phyloP scores from a whole-genome alignment of 2,797 vertebrate genomes.

The Neopelma chrysocephalum region DNA sequence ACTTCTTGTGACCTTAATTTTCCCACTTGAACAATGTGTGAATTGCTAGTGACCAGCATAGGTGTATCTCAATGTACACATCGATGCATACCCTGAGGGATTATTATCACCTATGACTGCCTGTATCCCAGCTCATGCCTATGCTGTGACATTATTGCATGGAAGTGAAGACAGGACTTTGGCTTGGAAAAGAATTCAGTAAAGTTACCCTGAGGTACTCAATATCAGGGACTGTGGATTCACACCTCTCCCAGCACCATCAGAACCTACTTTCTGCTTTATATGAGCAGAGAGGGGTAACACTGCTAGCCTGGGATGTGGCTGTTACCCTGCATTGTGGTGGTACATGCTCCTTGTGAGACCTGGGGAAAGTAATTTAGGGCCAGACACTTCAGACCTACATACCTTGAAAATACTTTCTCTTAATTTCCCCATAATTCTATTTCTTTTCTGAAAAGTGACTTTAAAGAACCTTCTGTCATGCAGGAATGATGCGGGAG shows the following conservation, averaged over 20 bases:
- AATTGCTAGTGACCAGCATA: not conserved
- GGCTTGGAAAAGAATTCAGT: not conserved
- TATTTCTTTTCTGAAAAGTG: not conserved
- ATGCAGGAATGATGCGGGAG: not conserved
- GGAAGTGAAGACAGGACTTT: not conserved
- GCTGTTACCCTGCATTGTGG: not conserved
- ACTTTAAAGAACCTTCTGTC: slow-evolving; percentile 7
- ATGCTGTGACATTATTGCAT: not conserved
- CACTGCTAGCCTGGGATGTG: fast-evolving
- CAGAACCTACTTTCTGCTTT: not conserved
- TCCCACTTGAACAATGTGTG: not conserved
- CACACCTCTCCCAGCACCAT: not conserved
- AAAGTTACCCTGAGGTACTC: not conserved
- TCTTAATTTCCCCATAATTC: not conserved
- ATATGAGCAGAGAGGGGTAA: not conserved
- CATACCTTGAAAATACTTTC: not conserved
- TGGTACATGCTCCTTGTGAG: not conserved
- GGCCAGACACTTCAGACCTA: not conserved
- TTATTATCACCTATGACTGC: not conserved
- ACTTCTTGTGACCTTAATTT: not conserved
- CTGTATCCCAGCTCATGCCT: not conserved
- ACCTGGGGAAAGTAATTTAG: not conserved
- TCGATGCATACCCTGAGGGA: not conserved
- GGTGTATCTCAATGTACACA: no score
- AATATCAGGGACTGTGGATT: not conserved